Evolutionary conservation across 2,888 invertebrate species (phyloP), one percentile per base, ranked within the genome.

Genomic region (Cetonia aurata): DNA sequence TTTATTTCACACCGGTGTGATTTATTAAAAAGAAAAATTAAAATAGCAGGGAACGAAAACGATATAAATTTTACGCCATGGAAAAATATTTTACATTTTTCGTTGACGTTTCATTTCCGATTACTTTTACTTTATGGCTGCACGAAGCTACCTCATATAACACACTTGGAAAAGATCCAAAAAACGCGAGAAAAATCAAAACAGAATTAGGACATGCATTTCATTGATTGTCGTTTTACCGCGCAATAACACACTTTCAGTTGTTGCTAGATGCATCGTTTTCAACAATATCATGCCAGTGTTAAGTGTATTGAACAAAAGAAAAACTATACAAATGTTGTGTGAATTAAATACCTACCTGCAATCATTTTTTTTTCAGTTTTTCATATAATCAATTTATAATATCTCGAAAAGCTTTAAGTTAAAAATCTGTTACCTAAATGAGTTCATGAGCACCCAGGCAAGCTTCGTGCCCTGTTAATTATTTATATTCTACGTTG

Each of bases 151-250:
- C 48, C 8, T 60, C 37, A n/a, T 46, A 46, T 46, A 60, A 25
- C 46, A 60, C 15, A 44, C 48, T 72, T 77, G 77, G 77, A 74
- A 25, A 55, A 44, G 12, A 37, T 72, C 77, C 77, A 77, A 44
- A 46, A 46, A 31, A 46, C 12, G 15, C 25, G 19, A 60, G 46
- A 12, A 42, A 57, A 56, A 56, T 12, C 46, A 44, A 6, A 13
- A 44, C 41, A 46, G 44, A 59, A 33, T 42, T 48, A 15, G 31
- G 31, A 37, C 55, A 25, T 25, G 42, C 50, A 55, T 53, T 67
- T 53, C 55, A 67, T 67, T 67, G 67, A 67, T 53, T 55, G 53
- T 55, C 42, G 25, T 67, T 55, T 67, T 53, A 71, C 67, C 70
- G 72, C 42, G 25, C 25, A 25, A 25, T 25, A 25, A 3, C 4